Evolutionary conservation across 2,797 vertebrate genomes (phyloP), one percentile per base, ranked within the genome.

Genomic region (Paguma larvata): DNA sequence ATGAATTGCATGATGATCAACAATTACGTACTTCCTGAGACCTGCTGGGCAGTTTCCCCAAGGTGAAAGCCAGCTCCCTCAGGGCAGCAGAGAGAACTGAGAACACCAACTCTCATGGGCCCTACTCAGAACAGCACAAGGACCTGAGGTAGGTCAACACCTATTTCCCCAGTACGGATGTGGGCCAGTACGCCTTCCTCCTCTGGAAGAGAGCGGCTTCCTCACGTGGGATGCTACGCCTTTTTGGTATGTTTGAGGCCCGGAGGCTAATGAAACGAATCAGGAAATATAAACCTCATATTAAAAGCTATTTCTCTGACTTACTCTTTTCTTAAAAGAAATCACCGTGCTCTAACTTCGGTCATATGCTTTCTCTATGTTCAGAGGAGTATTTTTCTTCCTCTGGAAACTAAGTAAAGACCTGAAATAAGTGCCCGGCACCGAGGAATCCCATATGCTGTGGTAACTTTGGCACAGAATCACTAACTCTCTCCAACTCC

Each of bases 301-400:
- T 83, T 97, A 90, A 98, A 98, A 89, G 23, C 3, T 63, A 63
- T 97, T 97, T 97, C 90, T 65, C 44, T 93, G 41, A 73, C 19
- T 95, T 96, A 38, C 3, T 8, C 48, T 93, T 96, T 94, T 92
- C 65, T 67, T 93, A 97, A 97, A 96, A 48, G 59, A 46, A 98
- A 89, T 23, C 27, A 97, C 3, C 12, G 5, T 59, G 30, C 79
- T 98, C 96, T 90, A 92, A 92, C 91, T 65, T 84, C 0, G 16
- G 86, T 67, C 32, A 82, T 48, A 78, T 67, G 9, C 51, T 96
- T 98, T 97, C 95, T 75, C 96, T 93, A 30, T 18, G 75, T 98
- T 94, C 96, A 97, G 46, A 96, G 11, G 48, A 77, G 97, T 92
- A 97, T 87, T 95, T 18, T 73, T 78, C 75, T 96, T 91, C 34